phyloP scores from a whole-genome alignment of 1,140 invertebrate genomes.

The Heterodera carotae region DNA sequence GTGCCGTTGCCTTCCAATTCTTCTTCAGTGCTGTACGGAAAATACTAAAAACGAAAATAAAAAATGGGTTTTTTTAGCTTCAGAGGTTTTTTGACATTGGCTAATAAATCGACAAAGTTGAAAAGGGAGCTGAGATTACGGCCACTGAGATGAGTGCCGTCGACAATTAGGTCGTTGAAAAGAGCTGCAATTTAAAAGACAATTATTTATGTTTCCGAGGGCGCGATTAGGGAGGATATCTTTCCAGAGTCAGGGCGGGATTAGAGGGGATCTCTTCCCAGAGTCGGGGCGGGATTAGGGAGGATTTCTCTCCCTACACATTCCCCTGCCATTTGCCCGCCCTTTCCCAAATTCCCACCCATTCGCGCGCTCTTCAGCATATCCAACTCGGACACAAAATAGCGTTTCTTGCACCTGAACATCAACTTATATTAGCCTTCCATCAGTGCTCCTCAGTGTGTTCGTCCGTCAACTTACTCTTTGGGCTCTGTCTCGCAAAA shows the following conservation, averaged over 20 bases:
- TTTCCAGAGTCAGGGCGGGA: too few relatives aligned
- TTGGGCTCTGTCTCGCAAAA: slow-evolving; percentile 44
- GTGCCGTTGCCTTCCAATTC: slow-evolving; percentile 20
- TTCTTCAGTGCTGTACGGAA: slow-evolving; percentile 52
- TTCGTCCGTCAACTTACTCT: too few relatives aligned
- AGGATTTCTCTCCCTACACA: too few relatives aligned
- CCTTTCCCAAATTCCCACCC: neutral
- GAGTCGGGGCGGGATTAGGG: too few relatives aligned
- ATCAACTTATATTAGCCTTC: too few relatives aligned
- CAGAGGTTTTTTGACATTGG: slow-evolving; percentile 46
- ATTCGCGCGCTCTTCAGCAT: slow-evolving; percentile 62
- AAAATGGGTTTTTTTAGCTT: neutral
- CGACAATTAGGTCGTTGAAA: slow-evolving; percentile 50
- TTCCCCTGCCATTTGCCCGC: too few relatives aligned
- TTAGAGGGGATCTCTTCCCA: too few relatives aligned
- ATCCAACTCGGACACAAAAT: slow-evolving; percentile 64
- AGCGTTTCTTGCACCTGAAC: slow-evolving; percentile 46
- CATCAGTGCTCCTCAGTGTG: too few relatives aligned
- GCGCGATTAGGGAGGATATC: too few relatives aligned
- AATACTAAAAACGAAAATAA: slow-evolving; percentile 55
- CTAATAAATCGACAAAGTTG: slow-evolving; percentile 59
- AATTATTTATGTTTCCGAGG: too few relatives aligned
- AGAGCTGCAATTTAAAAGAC: slow-evolving; percentile 39
- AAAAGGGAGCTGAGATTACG: slow-evolving; percentile 59
- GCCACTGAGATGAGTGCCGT: slow-evolving; percentile 47